phyloP scores from a whole-genome alignment of 2,888 invertebrate genomes.

The Epistrophe grossulariae region DNA sequence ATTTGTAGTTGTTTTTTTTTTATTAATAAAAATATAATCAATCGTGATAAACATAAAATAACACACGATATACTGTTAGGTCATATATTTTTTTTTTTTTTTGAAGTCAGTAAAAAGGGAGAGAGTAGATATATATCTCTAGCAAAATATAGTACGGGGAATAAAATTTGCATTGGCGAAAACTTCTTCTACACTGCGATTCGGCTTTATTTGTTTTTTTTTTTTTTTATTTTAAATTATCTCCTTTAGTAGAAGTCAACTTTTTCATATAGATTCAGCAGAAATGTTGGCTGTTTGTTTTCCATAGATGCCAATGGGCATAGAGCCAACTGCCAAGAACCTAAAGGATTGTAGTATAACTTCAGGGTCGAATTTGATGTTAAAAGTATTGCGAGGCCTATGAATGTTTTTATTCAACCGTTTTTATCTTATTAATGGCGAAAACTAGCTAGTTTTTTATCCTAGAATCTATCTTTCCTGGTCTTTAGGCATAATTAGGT shows the following conservation, averaged over 20 bases:
- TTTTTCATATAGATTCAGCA: constrained; percentile 19
- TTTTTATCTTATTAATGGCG: no score
- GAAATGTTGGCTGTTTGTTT: constrained; percentile 29
- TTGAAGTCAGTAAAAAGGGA: not conserved
- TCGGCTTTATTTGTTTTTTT: constrained; percentile 19
- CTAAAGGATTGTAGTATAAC: constrained; percentile 33
- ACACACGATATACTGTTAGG: not conserved
- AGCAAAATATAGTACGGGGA: constrained; percentile 28
- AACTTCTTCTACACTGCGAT: constrained; percentile 57
- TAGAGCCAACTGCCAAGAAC: constrained; percentile 58
- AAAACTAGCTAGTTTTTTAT: no score
- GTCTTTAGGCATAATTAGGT: no score
- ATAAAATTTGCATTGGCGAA: constrained; percentile 64
- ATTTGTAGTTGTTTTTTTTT: constrained; percentile 22
- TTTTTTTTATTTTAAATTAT: constrained; percentile 52
- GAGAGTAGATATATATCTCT: not conserved
- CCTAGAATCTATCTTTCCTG: no score
- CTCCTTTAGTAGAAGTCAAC: constrained; percentile 65
- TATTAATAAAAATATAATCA: constrained; percentile 57
- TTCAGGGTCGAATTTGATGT: not conserved
- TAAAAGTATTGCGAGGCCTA: no score
- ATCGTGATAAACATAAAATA: constrained; percentile 40
- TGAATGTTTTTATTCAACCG: no score
- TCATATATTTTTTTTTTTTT: constrained; percentile 35
- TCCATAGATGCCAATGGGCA: constrained; percentile 68